Base-by-base conservation (phyloP, 2,113 vertebrate genomes). In the Cairina moschata region DNA sequence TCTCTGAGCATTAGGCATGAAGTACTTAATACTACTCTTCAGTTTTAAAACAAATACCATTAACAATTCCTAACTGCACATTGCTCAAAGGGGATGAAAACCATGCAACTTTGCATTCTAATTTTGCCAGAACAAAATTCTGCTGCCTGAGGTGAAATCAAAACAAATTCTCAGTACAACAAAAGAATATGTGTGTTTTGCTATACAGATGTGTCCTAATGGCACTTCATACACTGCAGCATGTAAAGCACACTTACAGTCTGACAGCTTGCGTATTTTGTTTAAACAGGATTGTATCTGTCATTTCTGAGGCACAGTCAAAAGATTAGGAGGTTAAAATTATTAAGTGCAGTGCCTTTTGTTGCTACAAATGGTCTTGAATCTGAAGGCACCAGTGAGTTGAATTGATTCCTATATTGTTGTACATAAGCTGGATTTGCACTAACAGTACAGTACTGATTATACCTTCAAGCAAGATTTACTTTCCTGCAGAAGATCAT, bases 401-500 rank as follows among this genome's bases (percentile, higher is more conserved):
- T 79, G 42, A 81, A 56, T 83, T 80, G 66, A 89, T 69, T 95
- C 59, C n/a, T 84, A 46, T 36, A 78, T 21, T 94, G 66, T 44
- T 85, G 59, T 62, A 85, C 44, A 44, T 92, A 94, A 93, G 28
- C 59, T 96, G 86, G 91, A 90, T 93, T 92, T 97, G 66, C 48
- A 84, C 50, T 73, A 86, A 86, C 78, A 90, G 50, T 73, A 77
- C 31, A 62, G 79, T 72, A 69, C 76, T 93, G 90, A 95, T 95
- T 95, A 92, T 83, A 93, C 31, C 62, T 94, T 93, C 75, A 83
- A 94, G 89, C 50, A 90, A 96, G 91, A 95, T 88, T 92, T 96
- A 88, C 66, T 93, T 90, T 83, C 54, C 69, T 91, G 54, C 56
- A 93, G 56, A 92, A 90, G 71, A 95, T 95, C 75, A 95, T 92